phyloP scores from a whole-genome alignment of 2,888 invertebrate species.

The Cheilosia impressa region DNA sequence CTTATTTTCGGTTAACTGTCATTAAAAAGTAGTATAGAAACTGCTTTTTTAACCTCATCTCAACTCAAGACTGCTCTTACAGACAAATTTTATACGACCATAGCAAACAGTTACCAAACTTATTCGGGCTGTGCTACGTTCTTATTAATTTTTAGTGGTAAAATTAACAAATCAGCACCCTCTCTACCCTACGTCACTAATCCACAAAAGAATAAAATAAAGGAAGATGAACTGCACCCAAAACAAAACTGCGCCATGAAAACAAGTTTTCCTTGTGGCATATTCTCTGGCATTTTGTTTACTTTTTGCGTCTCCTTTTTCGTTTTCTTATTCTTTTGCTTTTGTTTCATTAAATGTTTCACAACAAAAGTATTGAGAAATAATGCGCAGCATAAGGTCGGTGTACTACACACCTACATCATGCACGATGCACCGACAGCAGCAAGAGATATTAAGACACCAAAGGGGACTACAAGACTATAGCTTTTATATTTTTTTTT shows the following conservation, averaged over 20 bases:
- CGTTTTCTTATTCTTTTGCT: conserved; percentile 1
- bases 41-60: too few relatives aligned
- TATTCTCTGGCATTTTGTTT: conserved; percentile 9
- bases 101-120: too few relatives aligned
- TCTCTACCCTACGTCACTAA: conserved; percentile 3
- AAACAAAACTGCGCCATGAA: not conserved
- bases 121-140: too few relatives aligned
- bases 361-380: conserved; percentile 53
- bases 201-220: not conserved
- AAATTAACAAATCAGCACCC: not conserved
- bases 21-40: too few relatives aligned
- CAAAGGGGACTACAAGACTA: not conserved
- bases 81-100: too few relatives aligned
- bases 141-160: not conserved
- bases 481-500: too few relatives aligned
- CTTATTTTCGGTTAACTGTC: too few relatives aligned
- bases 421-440: conserved; percentile 4
- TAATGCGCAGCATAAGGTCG: conserved; percentile 51
- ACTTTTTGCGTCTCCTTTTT: conserved; percentile 1
- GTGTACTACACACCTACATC: conserved; percentile 41
- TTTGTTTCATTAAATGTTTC: conserved; percentile 26
- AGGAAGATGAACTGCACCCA: conserved; percentile 10
- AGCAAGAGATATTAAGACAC: conserved; percentile 10
- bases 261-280: conserved; percentile 36
- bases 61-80: too few relatives aligned